A percentile compares a stretch with the other conserved stretches of the same genome.
phyloP scores from a whole-genome alignment of 2,888 invertebrate species.

The Volucella inanis region DNA sequence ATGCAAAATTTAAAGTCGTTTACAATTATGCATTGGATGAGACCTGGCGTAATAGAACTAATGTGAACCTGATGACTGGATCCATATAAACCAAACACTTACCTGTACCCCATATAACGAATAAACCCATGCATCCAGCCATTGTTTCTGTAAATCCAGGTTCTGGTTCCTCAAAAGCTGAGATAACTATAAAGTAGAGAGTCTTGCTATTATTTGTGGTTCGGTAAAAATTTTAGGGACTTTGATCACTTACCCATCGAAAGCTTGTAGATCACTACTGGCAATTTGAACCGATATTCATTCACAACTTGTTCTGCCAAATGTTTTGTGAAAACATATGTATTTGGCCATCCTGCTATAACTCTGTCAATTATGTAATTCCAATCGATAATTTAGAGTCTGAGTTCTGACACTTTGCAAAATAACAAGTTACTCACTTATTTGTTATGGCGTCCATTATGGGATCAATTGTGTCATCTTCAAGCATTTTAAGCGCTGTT shows the following conservation, averaged over 20 bases:
- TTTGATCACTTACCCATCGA: constrained; percentile 88
- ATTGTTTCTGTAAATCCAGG: constrained; percentile 78
- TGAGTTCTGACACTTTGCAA: too few relatives aligned
- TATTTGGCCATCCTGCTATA: constrained; percentile 87
- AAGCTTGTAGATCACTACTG: constrained; percentile 91
- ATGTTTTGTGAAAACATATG: constrained; percentile 95
- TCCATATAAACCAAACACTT: neutral
- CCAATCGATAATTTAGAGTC: too few relatives aligned
- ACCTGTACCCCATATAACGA: constrained; percentile 78
- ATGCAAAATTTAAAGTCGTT: constrained; percentile 31
- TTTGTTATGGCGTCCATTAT: constrained; percentile 77
- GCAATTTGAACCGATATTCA: constrained; percentile 87
- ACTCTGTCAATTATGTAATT: constrained; percentile 69
- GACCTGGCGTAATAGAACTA: neutral
- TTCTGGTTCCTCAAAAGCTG: constrained; percentile 77
- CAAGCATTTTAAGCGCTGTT: constrained; percentile 76
- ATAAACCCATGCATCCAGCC: constrained; percentile 79
- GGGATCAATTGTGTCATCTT: constrained; percentile 74
- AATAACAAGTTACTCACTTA: constrained; percentile 76
- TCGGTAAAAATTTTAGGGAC: neutral
- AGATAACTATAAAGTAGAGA: constrained; percentile 74
- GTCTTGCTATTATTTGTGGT: neutral
- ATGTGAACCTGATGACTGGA: neutral
- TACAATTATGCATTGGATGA: neutral
- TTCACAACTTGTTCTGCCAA: constrained; percentile 91